Conservation (phyloP, 1,140 invertebrate genomes). For the Eulimnadia texana region DNA sequence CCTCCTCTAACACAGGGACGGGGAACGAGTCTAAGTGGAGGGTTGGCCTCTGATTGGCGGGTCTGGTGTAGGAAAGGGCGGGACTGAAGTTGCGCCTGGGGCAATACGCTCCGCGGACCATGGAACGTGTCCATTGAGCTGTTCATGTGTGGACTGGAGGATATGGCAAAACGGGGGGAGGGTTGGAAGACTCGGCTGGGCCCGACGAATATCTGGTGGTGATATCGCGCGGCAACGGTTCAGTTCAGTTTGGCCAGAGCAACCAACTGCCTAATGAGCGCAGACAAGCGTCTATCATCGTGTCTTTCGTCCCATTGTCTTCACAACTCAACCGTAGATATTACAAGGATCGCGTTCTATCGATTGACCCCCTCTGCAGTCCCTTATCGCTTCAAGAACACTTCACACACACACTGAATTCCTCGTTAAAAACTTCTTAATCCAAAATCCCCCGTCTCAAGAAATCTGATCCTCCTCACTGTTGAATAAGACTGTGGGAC, state of each 20-base stretch:
- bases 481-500: too few species aligned
- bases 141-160: constrained; percentile 6
- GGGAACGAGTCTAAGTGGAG: background rate
- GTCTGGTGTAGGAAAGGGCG: background rate
- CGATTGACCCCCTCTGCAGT: too few species aligned
- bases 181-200: background rate
- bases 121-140: constrained; percentile 13
- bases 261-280: constrained; percentile 12
- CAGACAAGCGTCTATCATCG: constrained; percentile 13
- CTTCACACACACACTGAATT: too few species aligned
- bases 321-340: constrained; percentile 4
- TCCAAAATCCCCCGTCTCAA: too few species aligned
- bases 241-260: background rate
- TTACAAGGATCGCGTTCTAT: background rate
- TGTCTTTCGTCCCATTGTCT: constrained; percentile 10
- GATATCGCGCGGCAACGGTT: background rate
- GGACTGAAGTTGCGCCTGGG: background rate
- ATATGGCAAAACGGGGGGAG: background rate
- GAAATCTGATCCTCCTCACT: too few species aligned
- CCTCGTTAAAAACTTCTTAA: too few species aligned
- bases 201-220: background rate
- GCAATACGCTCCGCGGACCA: constrained; percentile 7
- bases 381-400: too few species aligned
- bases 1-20: too few species aligned
- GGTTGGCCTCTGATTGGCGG: background rate